Percentiles rank a stretch among this genome's conserved stretches.
These are phyloP conservation scores for Lepus americanus DNA, from an alignment of 2,113 vertebrate species.

Conservation along the genomic window DNA sequence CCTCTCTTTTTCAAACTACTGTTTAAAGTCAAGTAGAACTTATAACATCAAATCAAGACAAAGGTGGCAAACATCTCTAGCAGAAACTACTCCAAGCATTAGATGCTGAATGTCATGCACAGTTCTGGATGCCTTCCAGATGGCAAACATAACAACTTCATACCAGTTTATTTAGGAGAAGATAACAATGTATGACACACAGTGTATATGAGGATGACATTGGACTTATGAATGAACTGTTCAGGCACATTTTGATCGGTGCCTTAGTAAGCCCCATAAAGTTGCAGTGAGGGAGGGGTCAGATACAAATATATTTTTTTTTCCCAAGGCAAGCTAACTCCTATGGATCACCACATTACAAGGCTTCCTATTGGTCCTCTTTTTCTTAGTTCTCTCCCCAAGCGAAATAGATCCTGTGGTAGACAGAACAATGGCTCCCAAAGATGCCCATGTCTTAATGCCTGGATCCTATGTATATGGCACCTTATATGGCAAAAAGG, in stretches of 20 bases:
- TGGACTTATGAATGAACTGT: not conserved
- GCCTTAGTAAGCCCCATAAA: not conserved
- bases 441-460: not conserved
- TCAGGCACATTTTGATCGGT: not conserved
- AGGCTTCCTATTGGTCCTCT: not conserved
- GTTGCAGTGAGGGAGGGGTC: not conserved
- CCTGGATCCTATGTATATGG: not conserved
- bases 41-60: not conserved
- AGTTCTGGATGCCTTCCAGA: not conserved
- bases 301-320: not conserved
- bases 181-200: not conserved
- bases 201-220: not conserved
- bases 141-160: not conserved
- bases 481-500: not conserved
- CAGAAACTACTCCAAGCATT: not conserved
- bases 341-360: not conserved
- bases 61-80: not conserved
- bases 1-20: not conserved
- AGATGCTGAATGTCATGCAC: not conserved
- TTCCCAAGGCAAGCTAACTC: not conserved
- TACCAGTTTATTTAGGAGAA: not conserved
- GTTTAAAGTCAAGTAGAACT: conserved; percentile 6
- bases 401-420: not conserved
- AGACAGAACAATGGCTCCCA: not conserved
- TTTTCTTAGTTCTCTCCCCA: not conserved